Percentiles rank a stretch among this genome's conserved stretches.
phyloP scores from a whole-genome alignment of 2,113 vertebrate species.

The Pluvianellus socialis region DNA sequence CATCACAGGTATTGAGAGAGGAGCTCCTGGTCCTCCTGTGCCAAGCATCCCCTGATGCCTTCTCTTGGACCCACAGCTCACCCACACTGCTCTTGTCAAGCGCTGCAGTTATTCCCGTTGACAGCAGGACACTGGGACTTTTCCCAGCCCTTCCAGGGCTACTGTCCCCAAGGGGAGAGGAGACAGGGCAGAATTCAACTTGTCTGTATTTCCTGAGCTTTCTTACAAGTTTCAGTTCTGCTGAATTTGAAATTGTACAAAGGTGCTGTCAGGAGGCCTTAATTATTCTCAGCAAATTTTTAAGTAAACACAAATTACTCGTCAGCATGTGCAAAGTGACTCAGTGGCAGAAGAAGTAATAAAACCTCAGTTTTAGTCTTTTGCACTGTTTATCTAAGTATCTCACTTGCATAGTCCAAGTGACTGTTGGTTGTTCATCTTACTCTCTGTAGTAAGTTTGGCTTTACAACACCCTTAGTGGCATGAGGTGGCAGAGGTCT shows the following conservation, averaged over 20 bases:
- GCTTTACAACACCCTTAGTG: not conserved
- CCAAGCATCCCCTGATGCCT: not conserved
- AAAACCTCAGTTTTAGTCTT: not conserved
- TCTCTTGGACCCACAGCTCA: not conserved
- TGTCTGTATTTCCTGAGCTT: not conserved
- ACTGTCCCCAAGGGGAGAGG: not conserved
- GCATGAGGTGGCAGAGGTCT: not conserved
- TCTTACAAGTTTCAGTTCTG: not conserved
- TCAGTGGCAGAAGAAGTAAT: not conserved
- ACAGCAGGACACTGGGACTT: not conserved
- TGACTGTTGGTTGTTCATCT: not conserved
- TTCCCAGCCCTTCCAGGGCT: not conserved
- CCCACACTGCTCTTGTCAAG: accelerated
- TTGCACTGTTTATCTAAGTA: not conserved
- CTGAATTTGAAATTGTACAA: not conserved
- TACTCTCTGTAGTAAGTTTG: not conserved
- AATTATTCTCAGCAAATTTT: not conserved
- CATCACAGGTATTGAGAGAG: not conserved
- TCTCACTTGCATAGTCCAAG: not conserved
- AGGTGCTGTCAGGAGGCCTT: not conserved
- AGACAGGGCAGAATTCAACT: not conserved
- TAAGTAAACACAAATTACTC: not conserved
- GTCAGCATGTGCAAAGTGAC: not conserved
- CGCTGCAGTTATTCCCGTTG: not conserved
- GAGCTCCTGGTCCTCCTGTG: not conserved